Base-by-base conservation (phyloP, 2,888 invertebrate genomes). In the Augochlorella aurata region DNA sequence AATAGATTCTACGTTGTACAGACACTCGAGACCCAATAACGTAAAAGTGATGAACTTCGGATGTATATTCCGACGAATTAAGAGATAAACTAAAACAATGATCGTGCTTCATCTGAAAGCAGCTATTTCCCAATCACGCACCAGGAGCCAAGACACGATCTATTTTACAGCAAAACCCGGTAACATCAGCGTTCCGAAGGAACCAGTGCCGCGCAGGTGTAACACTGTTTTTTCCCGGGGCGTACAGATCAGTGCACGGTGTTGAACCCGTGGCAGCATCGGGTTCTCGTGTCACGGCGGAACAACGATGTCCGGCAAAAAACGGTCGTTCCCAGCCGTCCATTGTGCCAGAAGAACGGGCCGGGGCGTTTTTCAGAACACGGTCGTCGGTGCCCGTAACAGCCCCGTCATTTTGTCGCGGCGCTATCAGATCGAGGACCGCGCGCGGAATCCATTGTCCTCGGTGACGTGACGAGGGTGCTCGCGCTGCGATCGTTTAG, bases 401-500 rank as follows among this genome's bases (percentile, higher is more conserved):
- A 61, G 61, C 74, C 71, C 77, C 66, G 77, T 77, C 77, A 77
- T 83, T 83, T 81, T 74, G 74, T 82, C 73, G 77, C 71, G 29
- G 67, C 12, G 10, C 29, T 81, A 82, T 81, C 82, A 74, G 81
- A 80, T 72, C 66, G 73, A 38, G 38, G 38, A 38, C 44, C 63
- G 72, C 50, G 67, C 44, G 75, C 65, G 63, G 54, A 45, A 54
- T 44, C 73, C 71, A 82, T 81, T 81, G 74, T 82, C 77, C 65
- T 49, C 2, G 54, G 24, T 58, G 58, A 16, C 24, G 24, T 58
- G 49, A 58, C 71, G 66, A 73, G 44, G 38, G 63, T 29, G 63
- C 63, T 18, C 21, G 45, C 61, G 50, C 50, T 18, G 67, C 45
- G 81, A 84, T 83, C 81, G 82, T 83, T 78, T 83, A 78, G 69